Conservation (phyloP, 1,140 invertebrate genomes). For the Polypedilum pembai region DNA sequence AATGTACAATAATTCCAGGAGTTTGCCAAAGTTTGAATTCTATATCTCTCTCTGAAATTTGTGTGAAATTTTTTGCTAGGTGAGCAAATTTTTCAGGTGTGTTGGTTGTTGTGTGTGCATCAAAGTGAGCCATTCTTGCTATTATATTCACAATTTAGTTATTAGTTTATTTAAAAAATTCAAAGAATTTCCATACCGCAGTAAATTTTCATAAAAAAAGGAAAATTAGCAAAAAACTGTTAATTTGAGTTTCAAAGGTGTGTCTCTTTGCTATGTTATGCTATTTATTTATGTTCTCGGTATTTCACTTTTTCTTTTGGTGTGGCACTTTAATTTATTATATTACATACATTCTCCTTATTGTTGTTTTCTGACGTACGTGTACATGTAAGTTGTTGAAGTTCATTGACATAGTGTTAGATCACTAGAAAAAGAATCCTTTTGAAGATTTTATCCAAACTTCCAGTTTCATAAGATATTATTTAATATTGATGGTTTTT, state of each 20-base stretch:
- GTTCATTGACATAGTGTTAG: too few relatives aligned
- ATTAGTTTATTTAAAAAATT: neutral
- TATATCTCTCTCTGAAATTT: neutral
- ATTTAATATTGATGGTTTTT: too few relatives aligned
- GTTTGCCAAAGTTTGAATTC: neutral
- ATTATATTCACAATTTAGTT: neutral
- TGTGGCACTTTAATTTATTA: conserved; percentile 12
- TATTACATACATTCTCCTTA: neutral
- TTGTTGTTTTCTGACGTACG: too few relatives aligned
- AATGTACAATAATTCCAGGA: neutral
- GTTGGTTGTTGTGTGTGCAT: conserved; percentile 24
- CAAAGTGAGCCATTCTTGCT: neutral
- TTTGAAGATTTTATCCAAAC: too few relatives aligned
- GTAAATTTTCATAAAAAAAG: neutral
- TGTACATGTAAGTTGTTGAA: too few relatives aligned
- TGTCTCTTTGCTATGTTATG: neutral
- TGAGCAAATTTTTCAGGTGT: conserved; percentile 28
- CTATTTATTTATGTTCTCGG: neutral
- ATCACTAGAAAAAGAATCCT: too few relatives aligned
- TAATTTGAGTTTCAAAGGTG: conserved; percentile 5
- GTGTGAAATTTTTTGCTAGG: neutral
- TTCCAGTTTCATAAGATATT: too few relatives aligned
- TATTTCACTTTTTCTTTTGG: neutral
- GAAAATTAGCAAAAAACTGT: neutral
- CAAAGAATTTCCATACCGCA: too few relatives aligned